Percentiles rank a stretch among this genome's conserved stretches.
phyloP scores from a whole-genome alignment of 2,888 invertebrate genomes.

The Drosophila helvetica region DNA sequence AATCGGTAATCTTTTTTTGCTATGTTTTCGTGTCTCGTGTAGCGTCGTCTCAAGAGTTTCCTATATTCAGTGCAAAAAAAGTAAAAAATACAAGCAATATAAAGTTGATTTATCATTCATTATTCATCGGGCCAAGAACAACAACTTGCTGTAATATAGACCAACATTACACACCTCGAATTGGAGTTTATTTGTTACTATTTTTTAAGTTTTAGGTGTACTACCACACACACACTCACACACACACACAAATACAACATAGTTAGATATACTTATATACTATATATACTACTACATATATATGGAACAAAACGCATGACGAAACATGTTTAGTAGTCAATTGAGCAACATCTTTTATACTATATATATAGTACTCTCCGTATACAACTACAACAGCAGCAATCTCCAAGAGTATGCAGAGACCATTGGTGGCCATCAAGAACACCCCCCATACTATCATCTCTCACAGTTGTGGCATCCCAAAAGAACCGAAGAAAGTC shows the following conservation, averaged over 20 bases:
- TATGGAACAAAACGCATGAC: constrained; percentile 62
- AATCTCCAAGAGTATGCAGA: constrained; percentile 27
- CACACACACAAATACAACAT: constrained; percentile 41
- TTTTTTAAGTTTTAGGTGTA: constrained; percentile 60
- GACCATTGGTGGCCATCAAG: not conserved
- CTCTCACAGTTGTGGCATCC: constrained; percentile 23
- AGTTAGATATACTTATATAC: constrained; percentile 31
- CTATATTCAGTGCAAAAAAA: constrained; percentile 35
- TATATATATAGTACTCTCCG: constrained; percentile 14
- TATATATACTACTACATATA: constrained; percentile 28
- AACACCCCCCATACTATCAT: constrained; percentile 29
- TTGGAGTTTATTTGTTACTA: constrained; percentile 39
- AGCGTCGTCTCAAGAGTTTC: constrained; percentile 45
- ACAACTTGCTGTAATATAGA: constrained; percentile 55
- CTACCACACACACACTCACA: constrained; percentile 36
- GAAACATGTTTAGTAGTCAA: constrained; percentile 74
- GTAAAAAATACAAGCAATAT: constrained; percentile 9
- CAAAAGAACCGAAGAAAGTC: constrained; percentile 15
- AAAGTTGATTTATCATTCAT: constrained; percentile 26
- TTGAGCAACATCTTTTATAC: constrained; percentile 54
- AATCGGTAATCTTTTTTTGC: constrained; percentile 39
- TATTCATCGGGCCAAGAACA: constrained; percentile 20
- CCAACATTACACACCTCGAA: constrained; percentile 30
- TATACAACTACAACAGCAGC: constrained; percentile 15
- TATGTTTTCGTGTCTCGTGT: constrained; percentile 55